Base-by-base conservation (phyloP, 2,113 vertebrate genomes). In the Hemiscyllium ocellatum region DNA sequence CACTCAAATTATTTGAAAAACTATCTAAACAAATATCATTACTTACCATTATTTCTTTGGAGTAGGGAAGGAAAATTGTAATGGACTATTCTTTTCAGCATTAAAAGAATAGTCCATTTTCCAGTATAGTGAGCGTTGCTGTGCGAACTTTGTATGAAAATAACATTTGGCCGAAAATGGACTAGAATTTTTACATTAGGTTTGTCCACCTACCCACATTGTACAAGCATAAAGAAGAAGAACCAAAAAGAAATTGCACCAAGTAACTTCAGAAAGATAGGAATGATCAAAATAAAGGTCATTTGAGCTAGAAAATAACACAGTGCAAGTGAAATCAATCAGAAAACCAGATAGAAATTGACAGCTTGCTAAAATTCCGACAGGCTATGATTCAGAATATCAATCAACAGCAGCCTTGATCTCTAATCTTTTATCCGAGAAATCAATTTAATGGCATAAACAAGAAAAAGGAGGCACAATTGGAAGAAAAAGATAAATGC, bases 221-320 rank as follows among this genome's bases (percentile, higher is more conserved):
- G 47, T 56, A 89, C 47, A 56, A 89, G 20, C 83, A 86, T 42
- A 85, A 50, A 50, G 2, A 86, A 24, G 1, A 2, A 29, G 56
- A 24, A 89, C 56, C 17, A 89, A 89, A 37, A 12, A 26, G 26
- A 89, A 52, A 87, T 10, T 61, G n/a, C 24, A 13, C 26, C 87
- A 61, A 90, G 33, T 91, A n/a, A 10, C 80, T 52, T 66, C 5
- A 66, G 61, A n/a, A 66, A n/a, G n/a, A 37, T 91, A 93, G 89
- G 29, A 93, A 91, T 19, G 89, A 66, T 22, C 89, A 91, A 66
- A 90, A 37, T 20, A 61, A 91, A 91, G 56, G 61, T 93, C 52
- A 33, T 68, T 93, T 93, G 65, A 93, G 66, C 15, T n/a, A 65
- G 56, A 65, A 91, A 91, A 61, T 65, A 93, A 65, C 87, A 90